Percentiles rank a stretch among this genome's conserved stretches.
phyloP scores from a whole-genome alignment of 2,797 vertebrate genomes.

The Graptemys geographica region DNA sequence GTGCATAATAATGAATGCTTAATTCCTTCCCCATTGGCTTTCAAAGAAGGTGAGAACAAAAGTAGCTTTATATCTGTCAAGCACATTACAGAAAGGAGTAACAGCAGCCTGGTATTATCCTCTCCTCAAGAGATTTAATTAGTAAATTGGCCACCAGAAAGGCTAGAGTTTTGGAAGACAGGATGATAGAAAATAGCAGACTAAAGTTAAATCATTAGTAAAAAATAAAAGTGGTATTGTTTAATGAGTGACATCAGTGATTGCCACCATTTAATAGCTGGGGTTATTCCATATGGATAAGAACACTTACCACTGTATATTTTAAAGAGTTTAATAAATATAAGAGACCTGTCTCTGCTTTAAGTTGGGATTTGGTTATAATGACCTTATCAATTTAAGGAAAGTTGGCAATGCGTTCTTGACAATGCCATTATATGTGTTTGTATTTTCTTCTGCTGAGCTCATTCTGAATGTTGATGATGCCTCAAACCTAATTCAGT shows the following conservation, averaged over 20 bases:
- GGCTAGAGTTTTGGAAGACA: neutral
- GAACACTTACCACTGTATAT: neutral
- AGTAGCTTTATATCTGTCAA: conserved; percentile 55
- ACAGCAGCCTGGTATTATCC: conserved; percentile 47
- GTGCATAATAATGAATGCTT: conserved; percentile 49
- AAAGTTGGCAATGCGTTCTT: neutral
- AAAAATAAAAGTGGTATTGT: conserved; percentile 12
- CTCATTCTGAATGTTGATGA: conserved; percentile 44
- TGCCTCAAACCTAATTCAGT: neutral
- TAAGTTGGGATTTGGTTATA: neutral
- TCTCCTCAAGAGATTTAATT: conserved; percentile 12
- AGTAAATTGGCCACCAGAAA: conserved; percentile 55
- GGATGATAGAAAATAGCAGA: conserved; percentile 42
- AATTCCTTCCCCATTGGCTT: conserved; percentile 38
- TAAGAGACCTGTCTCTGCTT: too few species aligned
- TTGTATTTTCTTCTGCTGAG: neutral
- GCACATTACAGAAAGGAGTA: conserved; percentile 48
- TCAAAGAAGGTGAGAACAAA: conserved; percentile 58
- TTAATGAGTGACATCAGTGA: conserved; percentile 6
- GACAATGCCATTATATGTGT: neutral
- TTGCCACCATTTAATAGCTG: neutral
- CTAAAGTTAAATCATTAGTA: conserved; percentile 14
- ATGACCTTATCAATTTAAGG: neutral
- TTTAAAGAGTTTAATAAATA: neutral
- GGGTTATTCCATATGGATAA: neutral